Base-by-base conservation (phyloP, 2,797 vertebrate species). In the Gallinago nigripennis region DNA sequence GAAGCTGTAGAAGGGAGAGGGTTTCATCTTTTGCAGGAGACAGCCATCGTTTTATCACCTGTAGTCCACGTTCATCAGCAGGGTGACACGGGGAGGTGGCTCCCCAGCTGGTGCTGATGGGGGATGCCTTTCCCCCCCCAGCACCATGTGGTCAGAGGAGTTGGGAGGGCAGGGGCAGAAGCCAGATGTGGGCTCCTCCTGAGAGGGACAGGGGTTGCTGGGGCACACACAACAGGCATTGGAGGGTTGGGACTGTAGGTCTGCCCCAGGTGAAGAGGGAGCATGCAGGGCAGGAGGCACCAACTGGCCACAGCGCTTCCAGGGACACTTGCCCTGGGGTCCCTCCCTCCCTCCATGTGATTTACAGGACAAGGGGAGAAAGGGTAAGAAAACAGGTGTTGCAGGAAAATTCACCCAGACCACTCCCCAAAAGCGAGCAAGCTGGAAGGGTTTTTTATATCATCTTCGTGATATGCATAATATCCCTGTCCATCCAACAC, bases 61-160 rank as follows among this genome's bases (percentile, higher is more conserved):
- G 41, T 24, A 79, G 58, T 43, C 53, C 56, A n/a, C n/a, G n/a
- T n/a, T n/a, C n/a, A 39, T 43, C 16, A 7, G 16, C 1, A 2
- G 79, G 41, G 37, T 0, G 15, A 39, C 20, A 13, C 0, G 0
- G 6, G 35, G 57, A 33, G 16, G 28, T 33, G 19, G 39, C 11
- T 86, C 31, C 37, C 16, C 18, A 13, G 72, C n/a, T 25, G 0
- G 0, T 4, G 35, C 41, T 53, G 48, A 11, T 0, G 3, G 31
- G 51, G 27, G 39, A 11, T 3, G 0, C 60, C 6, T 21, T 33
- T 73, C 30, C 21, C 46, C 12, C 48, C 45, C 30, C 2, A 8
- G 24, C 24, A 21, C 30, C 0, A 0, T 11, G 48, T 1, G 1
- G 12, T 35, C 10, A 10, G 51, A 8, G 1, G 3, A 21, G 51